A percentile compares a stretch with the other conserved stretches of the same genome.
These are phyloP conservation scores for Ceuthmochares aereus DNA, from an alignment of 2,113 vertebrate genomes.

Conservation along the genomic window DNA sequence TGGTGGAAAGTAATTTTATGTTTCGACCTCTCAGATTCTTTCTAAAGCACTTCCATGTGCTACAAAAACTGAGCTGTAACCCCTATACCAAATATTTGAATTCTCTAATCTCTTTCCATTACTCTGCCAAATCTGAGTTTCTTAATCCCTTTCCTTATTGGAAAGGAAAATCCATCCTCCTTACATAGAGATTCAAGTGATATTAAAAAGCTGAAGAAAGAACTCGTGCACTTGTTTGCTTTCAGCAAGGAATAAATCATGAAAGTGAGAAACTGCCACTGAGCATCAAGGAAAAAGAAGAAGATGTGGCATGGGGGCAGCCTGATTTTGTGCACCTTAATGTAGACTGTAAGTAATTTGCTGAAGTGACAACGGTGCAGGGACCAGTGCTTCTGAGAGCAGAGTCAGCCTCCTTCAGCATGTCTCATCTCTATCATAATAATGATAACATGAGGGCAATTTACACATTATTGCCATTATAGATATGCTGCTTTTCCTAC, in stretches of 20 bases:
- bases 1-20: slow-evolving; percentile 49
- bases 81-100: slow-evolving; percentile 18
- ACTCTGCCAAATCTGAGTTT: slow-evolving; percentile 19
- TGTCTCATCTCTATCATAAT: neutral
- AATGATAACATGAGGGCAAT: neutral
- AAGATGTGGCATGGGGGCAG: neutral
- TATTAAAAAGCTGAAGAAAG: slow-evolving; percentile 22
- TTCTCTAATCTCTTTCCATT: slow-evolving; percentile 53
- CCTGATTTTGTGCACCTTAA: neutral
- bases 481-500: neutral
- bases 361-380: neutral
- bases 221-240: neutral
- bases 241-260: neutral
- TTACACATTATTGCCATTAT: neutral
- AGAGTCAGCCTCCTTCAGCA: neutral
- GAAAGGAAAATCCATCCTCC: neutral
- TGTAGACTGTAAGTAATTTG: neutral
- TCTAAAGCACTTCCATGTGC: slow-evolving; percentile 33
- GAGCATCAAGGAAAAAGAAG: neutral
- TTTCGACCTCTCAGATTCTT: slow-evolving; percentile 55
- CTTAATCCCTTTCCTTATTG: slow-evolving; percentile 37
- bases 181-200: neutral
- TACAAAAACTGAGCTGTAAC: neutral
- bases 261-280: neutral
- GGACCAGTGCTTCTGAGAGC: rapidly evolving